phyloP scores from a whole-genome alignment of 2,113 vertebrate species.

The Cheilinus undulatus region DNA sequence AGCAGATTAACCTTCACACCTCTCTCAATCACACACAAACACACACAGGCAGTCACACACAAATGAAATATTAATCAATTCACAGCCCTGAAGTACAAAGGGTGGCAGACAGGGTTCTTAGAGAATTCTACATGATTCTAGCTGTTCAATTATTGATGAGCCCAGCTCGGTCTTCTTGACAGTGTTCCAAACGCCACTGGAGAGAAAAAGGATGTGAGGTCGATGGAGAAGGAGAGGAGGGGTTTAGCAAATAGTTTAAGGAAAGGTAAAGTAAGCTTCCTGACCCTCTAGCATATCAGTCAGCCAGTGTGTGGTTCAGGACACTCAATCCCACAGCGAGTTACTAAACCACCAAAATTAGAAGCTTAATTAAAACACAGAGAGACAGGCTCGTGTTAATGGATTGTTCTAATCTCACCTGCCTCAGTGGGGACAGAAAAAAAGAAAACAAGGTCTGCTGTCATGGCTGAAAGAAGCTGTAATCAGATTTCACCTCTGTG shows the following conservation, averaged over 20 bases:
- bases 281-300: constrained; percentile 1
- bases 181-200: constrained; percentile 30
- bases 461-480: constrained; percentile 7
- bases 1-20: constrained; percentile 27
- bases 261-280: background rate
- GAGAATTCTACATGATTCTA: constrained; percentile 80
- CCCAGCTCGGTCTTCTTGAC: constrained; percentile 37
- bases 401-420: constrained; percentile 34
- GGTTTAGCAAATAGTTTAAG: background rate
- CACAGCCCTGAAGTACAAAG: constrained; percentile 66
- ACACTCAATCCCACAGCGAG: background rate
- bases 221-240: constrained; percentile 3
- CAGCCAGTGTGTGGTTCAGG: background rate
- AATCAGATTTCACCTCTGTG: constrained; percentile 21
- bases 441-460: background rate
- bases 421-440: constrained; percentile 4
- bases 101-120: constrained; percentile 68
- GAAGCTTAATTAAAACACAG: constrained; percentile 49
- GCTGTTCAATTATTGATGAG: constrained; percentile 76
- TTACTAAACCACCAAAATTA: constrained; percentile 26
- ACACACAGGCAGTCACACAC: constrained; percentile 17
- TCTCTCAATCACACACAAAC: constrained; percentile 24
- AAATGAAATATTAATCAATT: constrained; percentile 77
- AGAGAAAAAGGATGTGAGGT: constrained; percentile 32
- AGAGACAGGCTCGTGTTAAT: constrained; percentile 31